Conservation (phyloP, 1,140 invertebrate species). For the Tetragnatha versicolor region DNA sequence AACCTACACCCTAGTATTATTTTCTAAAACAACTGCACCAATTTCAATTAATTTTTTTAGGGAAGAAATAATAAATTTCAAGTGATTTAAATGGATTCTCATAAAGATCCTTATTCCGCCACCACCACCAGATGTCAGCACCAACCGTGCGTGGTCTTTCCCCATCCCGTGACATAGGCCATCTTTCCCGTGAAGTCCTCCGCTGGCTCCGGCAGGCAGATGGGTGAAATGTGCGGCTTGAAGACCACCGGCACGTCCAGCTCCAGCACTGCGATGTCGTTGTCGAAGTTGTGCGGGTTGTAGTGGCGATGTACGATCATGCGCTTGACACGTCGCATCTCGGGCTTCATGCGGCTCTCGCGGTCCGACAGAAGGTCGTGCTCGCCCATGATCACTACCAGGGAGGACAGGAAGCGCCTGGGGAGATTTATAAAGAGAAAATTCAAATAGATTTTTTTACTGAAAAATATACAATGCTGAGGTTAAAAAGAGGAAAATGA, state of each 20-base stretch:
- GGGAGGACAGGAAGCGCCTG: constrained; percentile 78
- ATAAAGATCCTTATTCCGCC: too few relatives aligned
- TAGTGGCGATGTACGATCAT: constrained; percentile 84
- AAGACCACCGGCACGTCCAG: constrained; percentile 79
- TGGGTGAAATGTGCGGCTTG: constrained; percentile 88
- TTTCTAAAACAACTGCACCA: too few relatives aligned
- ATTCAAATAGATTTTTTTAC: too few relatives aligned
- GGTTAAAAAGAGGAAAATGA: too few relatives aligned
- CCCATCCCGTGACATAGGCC: constrained; percentile 59
- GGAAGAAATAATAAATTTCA: too few relatives aligned
- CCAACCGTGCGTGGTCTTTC: constrained; percentile 58
- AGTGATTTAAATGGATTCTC: too few relatives aligned
- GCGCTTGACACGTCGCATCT: constrained; percentile 82
- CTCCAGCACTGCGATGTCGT: constrained; percentile 78
- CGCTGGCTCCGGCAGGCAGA: constrained; percentile 79
- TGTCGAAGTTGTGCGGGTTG: constrained; percentile 70
- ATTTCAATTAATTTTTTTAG: too few relatives aligned
- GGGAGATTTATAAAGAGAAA: too few relatives aligned
- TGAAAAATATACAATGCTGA: too few relatives aligned
- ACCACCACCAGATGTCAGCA: constrained; percentile 72
- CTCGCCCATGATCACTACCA: constrained; percentile 91
- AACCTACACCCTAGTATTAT: too few relatives aligned
- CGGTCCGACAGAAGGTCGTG: constrained; percentile 85
- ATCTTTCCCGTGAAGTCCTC: constrained; percentile 57
- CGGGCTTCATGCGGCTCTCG: constrained; percentile 76